Conservation (phyloP, 2,797 vertebrate genomes). For the Threskiornis aethiopicus region DNA sequence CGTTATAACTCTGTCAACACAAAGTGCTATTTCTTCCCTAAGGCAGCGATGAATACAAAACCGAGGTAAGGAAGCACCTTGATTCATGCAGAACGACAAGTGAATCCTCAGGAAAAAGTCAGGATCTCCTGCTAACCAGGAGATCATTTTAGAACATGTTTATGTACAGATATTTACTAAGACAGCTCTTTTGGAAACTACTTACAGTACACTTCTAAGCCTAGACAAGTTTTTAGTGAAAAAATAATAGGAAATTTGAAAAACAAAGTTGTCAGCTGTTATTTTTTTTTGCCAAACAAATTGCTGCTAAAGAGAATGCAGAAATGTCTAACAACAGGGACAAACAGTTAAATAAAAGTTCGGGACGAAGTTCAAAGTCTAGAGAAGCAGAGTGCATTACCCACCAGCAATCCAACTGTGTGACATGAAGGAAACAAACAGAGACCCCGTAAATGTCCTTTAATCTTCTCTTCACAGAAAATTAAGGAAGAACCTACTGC, state of each 20-base stretch:
- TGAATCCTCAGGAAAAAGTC: not conserved
- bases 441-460: not conserved
- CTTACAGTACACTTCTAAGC: not conserved
- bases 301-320: not conserved
- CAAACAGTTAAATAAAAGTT: not conserved
- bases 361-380: constrained; percentile 10
- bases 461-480: not conserved
- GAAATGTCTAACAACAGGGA: not conserved
- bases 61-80: not conserved
- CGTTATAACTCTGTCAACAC: not conserved
- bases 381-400: not conserved
- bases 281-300: not conserved
- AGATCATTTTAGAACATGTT: constrained; percentile 25
- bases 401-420: not conserved
- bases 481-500: not conserved
- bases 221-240: not conserved
- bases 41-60: not conserved
- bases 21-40: not conserved
- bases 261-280: not conserved
- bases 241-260: not conserved
- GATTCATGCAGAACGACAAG: not conserved
- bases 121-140: not conserved
- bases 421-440: constrained; percentile 2
- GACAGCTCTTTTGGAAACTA: constrained; percentile 1
- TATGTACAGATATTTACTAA: not conserved